Evolutionary conservation across 2,888 invertebrate genomes (phyloP).

Genomic region (Callimorpha dominula): DNA sequence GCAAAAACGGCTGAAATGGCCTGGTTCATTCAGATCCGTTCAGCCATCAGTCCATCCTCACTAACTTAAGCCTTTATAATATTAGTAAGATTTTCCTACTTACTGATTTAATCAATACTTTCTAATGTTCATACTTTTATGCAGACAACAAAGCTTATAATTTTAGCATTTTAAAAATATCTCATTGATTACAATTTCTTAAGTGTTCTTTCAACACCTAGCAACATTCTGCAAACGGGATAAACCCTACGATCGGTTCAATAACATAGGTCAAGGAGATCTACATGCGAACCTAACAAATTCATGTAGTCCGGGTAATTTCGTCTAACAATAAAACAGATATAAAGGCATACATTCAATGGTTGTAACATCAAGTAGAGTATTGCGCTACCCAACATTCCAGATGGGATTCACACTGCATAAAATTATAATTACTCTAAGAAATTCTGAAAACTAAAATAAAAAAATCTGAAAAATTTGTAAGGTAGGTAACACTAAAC

Average conservation of each 20-base stretch:
- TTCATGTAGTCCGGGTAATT: constrained; percentile 9
- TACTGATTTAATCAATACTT: constrained; percentile 23
- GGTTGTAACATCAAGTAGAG: not conserved
- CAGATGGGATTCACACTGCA: not conserved
- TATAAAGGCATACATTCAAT: constrained; percentile 4
- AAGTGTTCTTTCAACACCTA: constrained; percentile 12
- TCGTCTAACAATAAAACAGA: constrained; percentile 16
- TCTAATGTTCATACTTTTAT: constrained; percentile 16
- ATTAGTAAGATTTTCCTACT: constrained; percentile 3
- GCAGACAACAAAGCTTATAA: not conserved
- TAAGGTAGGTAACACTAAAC: constrained; percentile 27
- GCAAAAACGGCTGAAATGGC: too few relatives aligned
- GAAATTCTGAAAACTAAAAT: not conserved
- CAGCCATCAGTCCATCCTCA: too few relatives aligned
- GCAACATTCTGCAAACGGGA: constrained; percentile 1
- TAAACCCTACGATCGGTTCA: constrained; percentile 21
- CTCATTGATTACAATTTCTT: constrained; percentile 12
- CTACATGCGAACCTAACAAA: constrained; percentile 11
- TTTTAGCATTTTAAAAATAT: constrained; percentile 13
- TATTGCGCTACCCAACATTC: constrained; percentile 14
- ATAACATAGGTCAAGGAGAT: constrained; percentile 27
- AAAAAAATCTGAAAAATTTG: constrained; percentile 11
- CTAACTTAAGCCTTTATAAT: too few relatives aligned
- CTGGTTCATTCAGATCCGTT: too few relatives aligned
- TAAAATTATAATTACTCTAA: not conserved